A percentile compares a stretch with the other conserved stretches of the same genome.
phyloP scores from a whole-genome alignment of 2,113 vertebrate genomes.

The Vulpes vulpes region DNA sequence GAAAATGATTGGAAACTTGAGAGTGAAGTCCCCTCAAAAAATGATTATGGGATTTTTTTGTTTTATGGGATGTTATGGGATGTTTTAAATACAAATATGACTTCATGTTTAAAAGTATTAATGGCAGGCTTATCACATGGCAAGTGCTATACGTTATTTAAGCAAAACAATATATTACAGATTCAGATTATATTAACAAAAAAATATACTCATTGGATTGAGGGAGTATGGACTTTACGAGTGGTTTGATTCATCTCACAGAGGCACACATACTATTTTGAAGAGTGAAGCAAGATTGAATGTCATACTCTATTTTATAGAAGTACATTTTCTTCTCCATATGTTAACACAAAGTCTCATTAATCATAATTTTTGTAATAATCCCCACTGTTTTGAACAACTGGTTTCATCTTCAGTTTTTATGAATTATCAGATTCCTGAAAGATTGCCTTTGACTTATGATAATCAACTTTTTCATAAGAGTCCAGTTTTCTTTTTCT shows the following conservation, averaged over 20 bases:
- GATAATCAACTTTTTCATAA: background rate
- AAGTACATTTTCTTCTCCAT: background rate
- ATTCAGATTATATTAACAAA: background rate
- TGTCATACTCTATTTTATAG: background rate
- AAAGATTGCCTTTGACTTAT: background rate
- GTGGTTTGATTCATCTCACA: background rate
- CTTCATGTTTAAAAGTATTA: background rate
- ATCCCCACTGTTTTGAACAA: background rate
- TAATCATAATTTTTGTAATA: background rate
- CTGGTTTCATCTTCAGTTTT: background rate
- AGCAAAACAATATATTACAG: background rate
- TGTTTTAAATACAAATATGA: background rate
- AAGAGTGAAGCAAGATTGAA: background rate
- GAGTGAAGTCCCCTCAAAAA: background rate
- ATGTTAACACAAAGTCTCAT: background rate
- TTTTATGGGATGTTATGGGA: background rate
- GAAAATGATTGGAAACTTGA: background rate
- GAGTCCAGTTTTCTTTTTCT: background rate
- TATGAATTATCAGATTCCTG: background rate
- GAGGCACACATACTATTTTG: background rate
- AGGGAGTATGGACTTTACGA: background rate
- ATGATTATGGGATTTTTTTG: background rate
- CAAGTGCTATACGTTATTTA: background rate
- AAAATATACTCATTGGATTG: background rate
- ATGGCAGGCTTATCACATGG: background rate